These are phyloP conservation scores for Clarias magur DNA, from an alignment of 2,113 vertebrate genomes.

Conservation along the genomic window DNA sequence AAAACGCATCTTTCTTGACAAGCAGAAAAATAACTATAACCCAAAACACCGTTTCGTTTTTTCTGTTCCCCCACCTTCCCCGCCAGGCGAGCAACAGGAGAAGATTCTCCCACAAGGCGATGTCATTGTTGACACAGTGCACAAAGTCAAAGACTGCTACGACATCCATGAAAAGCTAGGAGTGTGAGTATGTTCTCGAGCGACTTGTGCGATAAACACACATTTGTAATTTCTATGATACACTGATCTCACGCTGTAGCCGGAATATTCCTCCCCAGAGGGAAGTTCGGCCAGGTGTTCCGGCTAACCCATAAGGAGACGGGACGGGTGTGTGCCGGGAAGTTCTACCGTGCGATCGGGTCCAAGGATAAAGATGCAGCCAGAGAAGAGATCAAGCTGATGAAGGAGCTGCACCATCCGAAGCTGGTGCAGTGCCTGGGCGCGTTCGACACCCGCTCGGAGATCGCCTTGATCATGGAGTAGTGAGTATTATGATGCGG, in stretches of 20 bases:
- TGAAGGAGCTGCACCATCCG: conserved; percentile 81
- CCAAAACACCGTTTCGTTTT: neutral
- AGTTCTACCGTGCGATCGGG: conserved; percentile 74
- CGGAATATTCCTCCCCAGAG: conserved; percentile 63
- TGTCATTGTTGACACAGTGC: conserved; percentile 69
- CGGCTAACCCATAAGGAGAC: conserved; percentile 77
- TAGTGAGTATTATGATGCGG: conserved; percentile 74
- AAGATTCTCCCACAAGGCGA: conserved; percentile 55
- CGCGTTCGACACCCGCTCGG: conserved; percentile 70
- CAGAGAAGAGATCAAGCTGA: conserved; percentile 77
- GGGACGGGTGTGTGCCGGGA: conserved; percentile 75
- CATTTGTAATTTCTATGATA: neutral
- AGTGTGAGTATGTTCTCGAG: conserved; percentile 71
- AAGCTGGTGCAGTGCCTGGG: conserved; percentile 81
- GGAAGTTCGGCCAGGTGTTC: conserved; percentile 82
- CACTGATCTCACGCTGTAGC: neutral
- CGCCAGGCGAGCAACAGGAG: conserved; percentile 56
- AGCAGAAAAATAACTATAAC: neutral
- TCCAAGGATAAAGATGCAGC: conserved; percentile 71
- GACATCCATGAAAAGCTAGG: conserved; percentile 79
- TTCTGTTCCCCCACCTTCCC: no score
- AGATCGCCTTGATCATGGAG: conserved; percentile 85
- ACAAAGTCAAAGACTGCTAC: conserved; percentile 75
- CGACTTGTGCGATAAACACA: no score
- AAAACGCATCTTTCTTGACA: neutral